These are phyloP conservation scores for Lipotes vexillifer DNA, from an alignment of 2,113 vertebrate genomes.

Conservation along the genomic window DNA sequence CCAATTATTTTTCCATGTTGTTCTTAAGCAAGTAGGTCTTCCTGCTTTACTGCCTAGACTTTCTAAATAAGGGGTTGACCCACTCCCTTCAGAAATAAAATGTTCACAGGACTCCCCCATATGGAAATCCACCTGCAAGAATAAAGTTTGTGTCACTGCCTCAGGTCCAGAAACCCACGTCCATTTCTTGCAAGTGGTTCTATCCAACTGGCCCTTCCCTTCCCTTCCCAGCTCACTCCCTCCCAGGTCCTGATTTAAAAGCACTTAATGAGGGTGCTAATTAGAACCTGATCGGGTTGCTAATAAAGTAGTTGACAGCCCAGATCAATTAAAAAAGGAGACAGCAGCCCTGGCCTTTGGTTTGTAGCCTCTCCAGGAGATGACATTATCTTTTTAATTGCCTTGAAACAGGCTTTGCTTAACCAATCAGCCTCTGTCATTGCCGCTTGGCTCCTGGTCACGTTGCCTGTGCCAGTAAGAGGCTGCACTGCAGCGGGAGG, in stretches of 20 bases:
- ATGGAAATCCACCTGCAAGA: background rate
- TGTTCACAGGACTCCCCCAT: background rate
- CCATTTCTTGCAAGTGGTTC: background rate
- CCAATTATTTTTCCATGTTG: background rate
- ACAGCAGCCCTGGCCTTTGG: slow-evolving; percentile 38
- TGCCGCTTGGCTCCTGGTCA: background rate
- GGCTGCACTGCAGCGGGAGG: background rate
- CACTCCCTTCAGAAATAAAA: background rate
- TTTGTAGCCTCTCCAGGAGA: slow-evolving; percentile 25
- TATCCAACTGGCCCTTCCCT: background rate
- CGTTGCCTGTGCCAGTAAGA: background rate
- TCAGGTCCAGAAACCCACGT: background rate
- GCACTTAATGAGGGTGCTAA: slow-evolving; percentile 60
- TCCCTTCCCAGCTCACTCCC: background rate
- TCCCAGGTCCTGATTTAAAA: slow-evolving; percentile 35
- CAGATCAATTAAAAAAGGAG: slow-evolving; percentile 42
- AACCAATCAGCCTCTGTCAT: background rate
- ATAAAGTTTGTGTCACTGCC: background rate
- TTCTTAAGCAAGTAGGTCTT: background rate
- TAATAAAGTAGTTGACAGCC: slow-evolving; percentile 55
- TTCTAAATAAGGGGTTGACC: background rate
- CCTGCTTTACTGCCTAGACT: background rate
- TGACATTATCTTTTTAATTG: slow-evolving; percentile 58
- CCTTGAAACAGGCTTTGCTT: slow-evolving; percentile 9
- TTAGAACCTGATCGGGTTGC: slow-evolving; percentile 51